A percentile compares a stretch with the other conserved stretches of the same genome.
Conservation (phyloP, 2,113 vertebrate species). For the Pampusana beccarii region DNA sequence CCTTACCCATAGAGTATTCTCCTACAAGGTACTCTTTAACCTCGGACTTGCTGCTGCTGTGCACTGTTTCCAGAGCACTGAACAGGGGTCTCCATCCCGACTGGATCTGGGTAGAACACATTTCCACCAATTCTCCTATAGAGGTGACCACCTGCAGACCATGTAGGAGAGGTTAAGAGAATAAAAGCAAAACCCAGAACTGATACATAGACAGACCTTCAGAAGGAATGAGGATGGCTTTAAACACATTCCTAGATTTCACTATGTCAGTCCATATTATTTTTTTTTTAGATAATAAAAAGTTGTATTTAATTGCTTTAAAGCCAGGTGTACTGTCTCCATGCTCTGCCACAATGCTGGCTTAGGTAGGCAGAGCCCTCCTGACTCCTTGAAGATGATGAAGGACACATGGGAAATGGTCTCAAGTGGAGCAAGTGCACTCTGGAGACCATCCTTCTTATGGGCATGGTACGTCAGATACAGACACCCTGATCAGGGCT, state of each 20-base stretch:
- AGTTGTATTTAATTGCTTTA: background rate
- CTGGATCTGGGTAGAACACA: constrained; percentile 94
- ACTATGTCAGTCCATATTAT: background rate
- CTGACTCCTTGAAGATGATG: background rate
- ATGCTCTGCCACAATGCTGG: background rate
- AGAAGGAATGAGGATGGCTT: background rate
- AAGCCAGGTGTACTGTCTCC: background rate
- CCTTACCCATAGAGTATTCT: constrained; percentile 92
- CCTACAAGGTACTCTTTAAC: constrained; percentile 93
- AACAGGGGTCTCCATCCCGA: constrained; percentile 97
- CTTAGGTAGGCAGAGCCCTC: background rate
- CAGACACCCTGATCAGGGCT: background rate
- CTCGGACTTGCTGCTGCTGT: constrained; percentile 86
- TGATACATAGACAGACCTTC: background rate
- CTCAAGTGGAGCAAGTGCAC: background rate
- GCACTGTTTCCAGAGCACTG: constrained; percentile 93
- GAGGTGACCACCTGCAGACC: constrained; percentile 89
- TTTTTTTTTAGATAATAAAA: background rate
- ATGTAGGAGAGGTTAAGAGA: background rate
- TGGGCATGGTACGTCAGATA: background rate
- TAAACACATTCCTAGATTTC: background rate
- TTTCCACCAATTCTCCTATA: constrained; percentile 95
- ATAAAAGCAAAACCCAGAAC: accelerated
- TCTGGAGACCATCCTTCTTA: background rate
- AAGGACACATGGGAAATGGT: background rate